Evolutionary conservation across 1,140 invertebrate genomes (phyloP).

Genomic region (Condylostylus longicornis): DNA sequence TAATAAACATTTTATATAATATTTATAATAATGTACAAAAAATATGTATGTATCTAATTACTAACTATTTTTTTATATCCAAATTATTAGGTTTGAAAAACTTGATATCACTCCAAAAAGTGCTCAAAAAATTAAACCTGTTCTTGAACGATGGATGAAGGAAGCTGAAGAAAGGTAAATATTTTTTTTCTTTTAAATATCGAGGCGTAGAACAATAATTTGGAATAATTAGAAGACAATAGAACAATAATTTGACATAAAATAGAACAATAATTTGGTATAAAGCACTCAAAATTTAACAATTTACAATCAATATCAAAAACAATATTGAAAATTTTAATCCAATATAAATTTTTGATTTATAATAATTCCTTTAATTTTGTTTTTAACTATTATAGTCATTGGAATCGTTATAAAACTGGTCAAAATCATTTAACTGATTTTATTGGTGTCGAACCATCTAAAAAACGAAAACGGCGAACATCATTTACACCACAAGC

Average conservation of each 20-base stretch:
- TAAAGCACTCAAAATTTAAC: no score
- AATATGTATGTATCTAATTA: no score
- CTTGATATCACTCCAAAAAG: slow-evolving; percentile 98
- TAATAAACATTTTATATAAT: no score
- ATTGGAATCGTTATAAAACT: slow-evolving; percentile 65
- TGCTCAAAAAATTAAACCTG: slow-evolving; percentile 97
- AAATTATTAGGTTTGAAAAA: slow-evolving; percentile 99
- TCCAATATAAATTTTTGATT: slow-evolving; percentile 6
- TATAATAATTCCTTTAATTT: neutral
- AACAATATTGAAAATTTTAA: neutral
- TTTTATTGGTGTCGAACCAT: slow-evolving; percentile 89
- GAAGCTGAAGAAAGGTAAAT: slow-evolving; percentile 91
- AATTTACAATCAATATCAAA: slow-evolving; percentile 1
- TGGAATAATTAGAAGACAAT: neutral
- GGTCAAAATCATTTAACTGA: slow-evolving; percentile 86
- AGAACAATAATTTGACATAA: no score
- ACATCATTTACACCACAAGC: slow-evolving; percentile 95
- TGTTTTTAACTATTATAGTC: slow-evolving; percentile 13
- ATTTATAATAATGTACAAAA: no score
- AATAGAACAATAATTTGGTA: no score
- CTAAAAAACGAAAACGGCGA: slow-evolving; percentile 88
- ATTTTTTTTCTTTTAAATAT: slow-evolving; percentile 21
- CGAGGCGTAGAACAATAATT: neutral
- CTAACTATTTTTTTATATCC: no score
- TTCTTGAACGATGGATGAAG: slow-evolving; percentile 95